phyloP scores from a whole-genome alignment of 2,888 invertebrate genomes.

The Coleophora flavipennella region DNA sequence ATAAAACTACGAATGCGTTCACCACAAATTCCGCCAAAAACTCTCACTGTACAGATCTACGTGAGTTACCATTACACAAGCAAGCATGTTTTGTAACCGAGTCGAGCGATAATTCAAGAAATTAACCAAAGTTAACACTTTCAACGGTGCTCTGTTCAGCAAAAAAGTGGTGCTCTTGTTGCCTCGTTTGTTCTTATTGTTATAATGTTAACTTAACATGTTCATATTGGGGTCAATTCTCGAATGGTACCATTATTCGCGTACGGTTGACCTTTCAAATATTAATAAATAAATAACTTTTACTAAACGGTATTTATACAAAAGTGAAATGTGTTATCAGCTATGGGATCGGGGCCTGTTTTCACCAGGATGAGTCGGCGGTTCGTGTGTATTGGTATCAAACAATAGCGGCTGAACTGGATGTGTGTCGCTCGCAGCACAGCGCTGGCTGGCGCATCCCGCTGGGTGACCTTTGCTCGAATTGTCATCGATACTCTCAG shows the following conservation, averaged over 20 bases:
- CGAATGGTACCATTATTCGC: neutral
- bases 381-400: conserved; percentile 8
- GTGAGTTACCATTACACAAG: neutral
- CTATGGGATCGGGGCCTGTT: conserved; percentile 6
- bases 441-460: neutral
- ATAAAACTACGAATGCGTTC: too few relatives aligned
- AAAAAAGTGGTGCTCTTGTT: conserved; percentile 6
- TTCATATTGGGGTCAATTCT: conserved; percentile 6
- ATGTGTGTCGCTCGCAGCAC: conserved; percentile 6
- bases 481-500: conserved; percentile 6
- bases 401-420: conserved; percentile 6
- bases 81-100: conserved; percentile 2
- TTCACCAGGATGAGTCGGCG: conserved; percentile 11
- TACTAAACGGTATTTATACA: conserved; percentile 9
- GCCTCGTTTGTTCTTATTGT: conserved; percentile 2
- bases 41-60: too few relatives aligned
- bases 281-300: conserved; percentile 4
- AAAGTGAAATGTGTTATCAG: conserved; percentile 13
- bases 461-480: conserved; percentile 9
- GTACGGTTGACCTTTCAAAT: conserved; percentile 2
- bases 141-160: conserved; percentile 5
- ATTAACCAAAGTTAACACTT: conserved; percentile 9
- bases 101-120: conserved; percentile 7
- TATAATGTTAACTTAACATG: conserved; percentile 8
- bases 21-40: too few relatives aligned